Conservation (phyloP, 2,113 vertebrate genomes). For the Felis catus region DNA sequence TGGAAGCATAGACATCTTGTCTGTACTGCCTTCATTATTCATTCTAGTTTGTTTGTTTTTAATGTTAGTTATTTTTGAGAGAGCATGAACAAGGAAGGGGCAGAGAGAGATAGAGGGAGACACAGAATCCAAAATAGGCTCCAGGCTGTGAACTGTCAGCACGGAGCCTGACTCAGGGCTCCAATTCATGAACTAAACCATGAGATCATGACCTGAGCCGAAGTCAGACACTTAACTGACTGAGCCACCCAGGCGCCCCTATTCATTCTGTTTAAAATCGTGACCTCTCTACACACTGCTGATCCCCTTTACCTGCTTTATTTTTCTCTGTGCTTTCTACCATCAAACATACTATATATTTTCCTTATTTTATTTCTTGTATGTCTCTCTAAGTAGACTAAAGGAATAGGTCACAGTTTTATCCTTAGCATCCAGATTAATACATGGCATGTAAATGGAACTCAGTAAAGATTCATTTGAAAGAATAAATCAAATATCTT, state of each 20-base stretch:
- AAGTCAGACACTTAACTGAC: too few relatives aligned
- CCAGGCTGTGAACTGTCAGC: too few relatives aligned
- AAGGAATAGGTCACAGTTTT: not conserved
- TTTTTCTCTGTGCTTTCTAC: not conserved
- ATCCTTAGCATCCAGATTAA: not conserved
- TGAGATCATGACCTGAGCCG: too few relatives aligned
- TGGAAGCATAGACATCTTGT: not conserved
- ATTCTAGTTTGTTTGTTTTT: not conserved
- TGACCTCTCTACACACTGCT: not conserved
- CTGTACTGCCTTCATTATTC: not conserved
- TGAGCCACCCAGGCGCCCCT: not conserved
- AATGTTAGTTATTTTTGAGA: too few relatives aligned
- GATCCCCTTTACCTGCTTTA: not conserved
- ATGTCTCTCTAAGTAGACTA: not conserved
- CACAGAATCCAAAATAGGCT: too few relatives aligned
- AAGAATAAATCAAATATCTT: not conserved
- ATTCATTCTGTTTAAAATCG: not conserved
- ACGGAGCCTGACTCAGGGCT: too few relatives aligned
- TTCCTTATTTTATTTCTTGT: not conserved
- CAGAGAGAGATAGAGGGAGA: too few relatives aligned
- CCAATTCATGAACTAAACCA: too few relatives aligned
- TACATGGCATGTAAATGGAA: not conserved
- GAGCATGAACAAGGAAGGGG: too few relatives aligned
- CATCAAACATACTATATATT: not conserved
- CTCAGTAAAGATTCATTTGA: conserved; percentile 17